Evolutionary conservation across 1,140 invertebrate species (phyloP).

Genomic region (Heterodera schachtii): DNA sequence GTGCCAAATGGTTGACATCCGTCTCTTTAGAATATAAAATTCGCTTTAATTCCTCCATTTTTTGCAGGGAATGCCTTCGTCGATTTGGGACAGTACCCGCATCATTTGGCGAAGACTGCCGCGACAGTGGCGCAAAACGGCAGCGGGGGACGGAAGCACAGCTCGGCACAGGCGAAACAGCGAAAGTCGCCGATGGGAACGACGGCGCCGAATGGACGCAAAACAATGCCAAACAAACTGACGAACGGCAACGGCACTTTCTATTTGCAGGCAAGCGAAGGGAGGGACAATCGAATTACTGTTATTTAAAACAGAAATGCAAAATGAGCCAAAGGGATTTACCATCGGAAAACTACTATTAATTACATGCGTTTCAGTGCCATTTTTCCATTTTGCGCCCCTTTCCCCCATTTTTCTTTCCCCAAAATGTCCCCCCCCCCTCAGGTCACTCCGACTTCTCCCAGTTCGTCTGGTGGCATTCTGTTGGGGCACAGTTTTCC

Average conservation of each 20-base stretch:
- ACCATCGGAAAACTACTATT: neutral
- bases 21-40: too few species aligned
- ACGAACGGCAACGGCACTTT: neutral
- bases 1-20: neutral
- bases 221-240: neutral
- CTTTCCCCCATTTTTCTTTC: constrained; percentile 12
- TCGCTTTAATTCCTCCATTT: neutral
- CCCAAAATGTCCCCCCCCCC: constrained; percentile 8
- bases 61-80: neutral
- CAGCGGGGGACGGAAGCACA: neutral
- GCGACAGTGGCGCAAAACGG: neutral
- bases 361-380: too few species aligned
- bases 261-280: constrained; percentile 23
- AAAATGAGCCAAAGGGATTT: neutral
- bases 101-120: neutral
- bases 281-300: constrained; percentile 1
- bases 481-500: constrained; percentile 58
- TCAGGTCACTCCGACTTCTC: neutral
- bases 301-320: too few species aligned
- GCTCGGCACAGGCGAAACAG: constrained; percentile 71
- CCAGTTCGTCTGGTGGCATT: neutral
- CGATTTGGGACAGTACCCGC: neutral
- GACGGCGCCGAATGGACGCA: constrained; percentile 76
- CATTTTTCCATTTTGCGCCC: too few species aligned
- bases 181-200: constrained; percentile 78